Evolutionary conservation across 2,113 vertebrate genomes (phyloP).

Genomic region (Indicator maculatus): DNA sequence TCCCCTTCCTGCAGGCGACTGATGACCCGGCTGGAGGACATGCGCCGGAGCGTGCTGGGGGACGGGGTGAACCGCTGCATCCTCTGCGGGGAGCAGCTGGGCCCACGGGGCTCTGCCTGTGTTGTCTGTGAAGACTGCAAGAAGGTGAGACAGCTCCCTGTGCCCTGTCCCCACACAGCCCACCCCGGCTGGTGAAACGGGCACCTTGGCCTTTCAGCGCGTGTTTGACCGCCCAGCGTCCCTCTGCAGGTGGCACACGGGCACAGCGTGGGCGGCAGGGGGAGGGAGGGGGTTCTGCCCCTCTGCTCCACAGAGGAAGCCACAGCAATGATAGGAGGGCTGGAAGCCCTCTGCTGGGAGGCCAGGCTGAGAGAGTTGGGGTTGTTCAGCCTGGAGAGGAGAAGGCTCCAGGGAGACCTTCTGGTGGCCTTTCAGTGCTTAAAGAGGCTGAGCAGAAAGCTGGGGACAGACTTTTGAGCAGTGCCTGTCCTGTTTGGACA

Average conservation of each 20-base stretch:
- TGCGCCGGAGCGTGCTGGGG: slow-evolving; percentile 86
- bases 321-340: too few relatives aligned
- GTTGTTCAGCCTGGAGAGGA: too few relatives aligned
- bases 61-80: slow-evolving; percentile 89
- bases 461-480: not conserved
- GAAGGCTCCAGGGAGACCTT: too few relatives aligned
- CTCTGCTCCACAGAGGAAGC: not conserved
- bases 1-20: slow-evolving; percentile 79
- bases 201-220: fast-evolving
- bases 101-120: slow-evolving; percentile 76
- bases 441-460: not conserved
- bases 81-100: slow-evolving; percentile 88
- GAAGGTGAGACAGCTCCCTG: slow-evolving; percentile 77
- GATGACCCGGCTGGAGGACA: slow-evolving; percentile 86
- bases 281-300: not conserved
- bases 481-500: too few relatives aligned
- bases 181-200: fast-evolving
- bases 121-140: slow-evolving; percentile 92
- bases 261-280: not conserved
- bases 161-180: fast-evolving
- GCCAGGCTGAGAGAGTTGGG: too few relatives aligned
- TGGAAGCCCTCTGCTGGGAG: too few relatives aligned
- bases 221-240: fast-evolving
- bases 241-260: fast-evolving
- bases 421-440: too few relatives aligned